phyloP scores from a whole-genome alignment of 1,140 invertebrate species.

The Orchesella cincta region DNA sequence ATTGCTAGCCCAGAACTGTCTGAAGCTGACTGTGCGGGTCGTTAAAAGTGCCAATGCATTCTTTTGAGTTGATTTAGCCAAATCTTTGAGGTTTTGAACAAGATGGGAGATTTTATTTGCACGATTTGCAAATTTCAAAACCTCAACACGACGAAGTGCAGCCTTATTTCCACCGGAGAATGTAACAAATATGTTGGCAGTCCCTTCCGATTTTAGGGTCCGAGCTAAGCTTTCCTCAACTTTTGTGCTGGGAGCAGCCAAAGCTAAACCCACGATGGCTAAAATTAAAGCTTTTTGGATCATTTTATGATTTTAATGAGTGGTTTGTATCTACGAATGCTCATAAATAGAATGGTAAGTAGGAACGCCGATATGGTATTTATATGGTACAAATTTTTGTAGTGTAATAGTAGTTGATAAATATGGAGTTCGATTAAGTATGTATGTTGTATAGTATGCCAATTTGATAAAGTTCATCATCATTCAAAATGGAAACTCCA shows the following conservation, averaged over 20 bases:
- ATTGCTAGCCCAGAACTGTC: slow-evolving; percentile 31
- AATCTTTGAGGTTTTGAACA: background rate
- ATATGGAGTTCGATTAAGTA: too few species aligned
- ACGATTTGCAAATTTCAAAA: background rate
- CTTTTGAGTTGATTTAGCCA: background rate
- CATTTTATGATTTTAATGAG: too few species aligned
- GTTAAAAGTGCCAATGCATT: background rate
- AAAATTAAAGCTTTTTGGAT: background rate
- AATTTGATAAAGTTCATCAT: too few species aligned
- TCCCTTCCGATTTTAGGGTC: background rate
- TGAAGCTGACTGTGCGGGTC: background rate
- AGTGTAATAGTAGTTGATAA: too few species aligned
- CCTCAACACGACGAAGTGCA: background rate
- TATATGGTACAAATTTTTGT: too few species aligned
- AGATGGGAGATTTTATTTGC: background rate
- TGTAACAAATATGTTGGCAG: slow-evolving; percentile 19
- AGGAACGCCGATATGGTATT: too few species aligned
- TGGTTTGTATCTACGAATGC: too few species aligned
- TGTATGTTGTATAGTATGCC: too few species aligned
- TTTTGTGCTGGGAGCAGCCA: background rate
- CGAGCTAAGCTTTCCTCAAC: background rate
- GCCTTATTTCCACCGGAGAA: background rate
- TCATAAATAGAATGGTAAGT: too few species aligned
- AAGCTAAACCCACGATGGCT: background rate
- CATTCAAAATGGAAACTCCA: too few species aligned